These are phyloP conservation scores for Pseudochromis fuscus DNA, from an alignment of 2,797 vertebrate species.

Conservation along the genomic window DNA sequence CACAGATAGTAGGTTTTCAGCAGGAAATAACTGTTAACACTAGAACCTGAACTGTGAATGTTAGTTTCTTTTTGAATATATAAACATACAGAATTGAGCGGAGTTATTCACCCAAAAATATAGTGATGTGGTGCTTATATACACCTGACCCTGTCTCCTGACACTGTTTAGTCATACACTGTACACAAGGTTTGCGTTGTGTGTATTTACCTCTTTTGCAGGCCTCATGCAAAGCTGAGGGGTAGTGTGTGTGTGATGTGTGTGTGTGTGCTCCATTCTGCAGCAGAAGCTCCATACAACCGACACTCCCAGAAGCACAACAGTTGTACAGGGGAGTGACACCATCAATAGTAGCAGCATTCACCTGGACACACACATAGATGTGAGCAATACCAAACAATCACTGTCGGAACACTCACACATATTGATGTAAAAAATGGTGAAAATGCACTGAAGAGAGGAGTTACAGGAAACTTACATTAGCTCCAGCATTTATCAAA, in stretches of 20 bases:
- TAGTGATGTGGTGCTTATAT: too few species aligned
- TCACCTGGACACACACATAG: conserved; percentile 84
- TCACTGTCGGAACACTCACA: conserved; percentile 1
- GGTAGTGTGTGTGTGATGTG: conserved; percentile 88
- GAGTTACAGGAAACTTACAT: conserved; percentile 79
- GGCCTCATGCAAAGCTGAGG: conserved; percentile 93
- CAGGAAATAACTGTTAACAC: too few species aligned
- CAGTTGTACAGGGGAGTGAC: conserved; percentile 95
- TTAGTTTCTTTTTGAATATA: too few species aligned
- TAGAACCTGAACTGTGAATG: too few species aligned
- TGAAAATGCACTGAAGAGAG: neutral
- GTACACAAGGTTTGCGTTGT: too few species aligned
- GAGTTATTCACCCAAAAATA: too few species aligned
- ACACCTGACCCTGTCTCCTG: too few species aligned
- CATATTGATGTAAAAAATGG: neutral
- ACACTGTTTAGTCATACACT: too few species aligned
- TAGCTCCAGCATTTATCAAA: conserved; percentile 92
- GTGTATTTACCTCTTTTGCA: conserved; percentile 89
- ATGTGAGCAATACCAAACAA: neutral
- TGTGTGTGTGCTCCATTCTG: conserved; percentile 91
- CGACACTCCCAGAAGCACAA: conserved; percentile 88
- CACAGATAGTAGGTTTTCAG: too few species aligned
- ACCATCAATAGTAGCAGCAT: conserved; percentile 93
- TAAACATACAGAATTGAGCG: too few species aligned
- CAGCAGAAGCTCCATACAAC: conserved; percentile 90